These are phyloP conservation scores for Oasisia sp. DNA, from an alignment of 2,888 invertebrate genomes.

Conservation along the genomic window DNA sequence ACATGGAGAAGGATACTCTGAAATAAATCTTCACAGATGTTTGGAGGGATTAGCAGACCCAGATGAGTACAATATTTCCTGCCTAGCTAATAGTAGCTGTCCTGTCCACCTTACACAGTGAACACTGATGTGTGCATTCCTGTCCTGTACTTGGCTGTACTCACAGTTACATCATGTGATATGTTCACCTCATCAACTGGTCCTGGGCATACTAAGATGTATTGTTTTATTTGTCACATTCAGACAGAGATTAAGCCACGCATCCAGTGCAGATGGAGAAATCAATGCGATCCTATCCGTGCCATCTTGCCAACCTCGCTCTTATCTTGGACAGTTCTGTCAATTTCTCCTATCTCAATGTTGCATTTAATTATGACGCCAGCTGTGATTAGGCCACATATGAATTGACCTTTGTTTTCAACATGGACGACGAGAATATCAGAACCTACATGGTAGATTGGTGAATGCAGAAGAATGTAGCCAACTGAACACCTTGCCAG, in stretches of 20 bases:
- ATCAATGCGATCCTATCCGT: not conserved
- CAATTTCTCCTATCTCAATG: conserved; percentile 2
- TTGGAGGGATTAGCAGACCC: not conserved
- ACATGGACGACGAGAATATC: not conserved
- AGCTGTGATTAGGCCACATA: conserved; percentile 17
- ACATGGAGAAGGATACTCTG: too few relatives aligned
- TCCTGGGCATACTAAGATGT: not conserved
- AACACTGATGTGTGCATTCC: not conserved
- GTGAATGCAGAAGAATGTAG: not conserved
- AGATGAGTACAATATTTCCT: not conserved
- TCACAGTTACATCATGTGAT: not conserved
- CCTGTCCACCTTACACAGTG: not conserved
- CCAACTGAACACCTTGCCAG: not conserved
- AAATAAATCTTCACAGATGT: not conserved
- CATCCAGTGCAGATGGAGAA: conserved; percentile 3
- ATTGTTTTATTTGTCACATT: conserved; percentile 13
- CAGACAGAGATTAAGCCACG: not conserved
- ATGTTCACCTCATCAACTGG: not conserved
- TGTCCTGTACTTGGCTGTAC: not conserved
- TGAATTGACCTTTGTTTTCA: conserved; percentile 13
- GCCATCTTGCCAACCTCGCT: not conserved
- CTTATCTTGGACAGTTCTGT: conserved; percentile 13
- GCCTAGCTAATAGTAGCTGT: too few relatives aligned
- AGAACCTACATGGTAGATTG: not conserved
- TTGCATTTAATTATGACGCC: conserved; percentile 6